Percentiles rank a stretch among this genome's conserved stretches.
Conservation (phyloP, 2,113 vertebrate species). For the Pitta sordida region DNA sequence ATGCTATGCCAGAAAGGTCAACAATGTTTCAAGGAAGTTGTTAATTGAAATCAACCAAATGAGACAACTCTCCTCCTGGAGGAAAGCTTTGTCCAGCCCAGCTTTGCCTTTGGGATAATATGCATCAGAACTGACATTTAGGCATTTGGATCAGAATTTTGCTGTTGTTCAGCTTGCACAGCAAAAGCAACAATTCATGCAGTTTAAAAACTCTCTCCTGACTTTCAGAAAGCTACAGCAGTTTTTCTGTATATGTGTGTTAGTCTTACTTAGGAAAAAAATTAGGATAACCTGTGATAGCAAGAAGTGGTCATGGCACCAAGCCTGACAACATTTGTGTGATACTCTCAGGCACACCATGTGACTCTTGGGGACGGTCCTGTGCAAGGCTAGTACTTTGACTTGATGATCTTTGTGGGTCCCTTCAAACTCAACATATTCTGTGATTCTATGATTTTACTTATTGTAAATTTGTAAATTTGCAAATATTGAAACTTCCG, state of each 20-base stretch:
- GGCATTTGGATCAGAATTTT: background rate
- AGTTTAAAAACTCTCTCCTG: background rate
- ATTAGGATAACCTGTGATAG: background rate
- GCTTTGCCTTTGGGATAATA: background rate
- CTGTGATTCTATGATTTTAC: background rate
- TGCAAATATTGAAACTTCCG: background rate
- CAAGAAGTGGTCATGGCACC: background rate
- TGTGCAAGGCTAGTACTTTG: too few species aligned
- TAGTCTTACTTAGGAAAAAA: background rate
- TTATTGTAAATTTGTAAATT: background rate
- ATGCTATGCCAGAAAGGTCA: slow-evolving; percentile 55
- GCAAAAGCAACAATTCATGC: background rate
- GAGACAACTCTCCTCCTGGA: slow-evolving; percentile 43
- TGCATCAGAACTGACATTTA: background rate
- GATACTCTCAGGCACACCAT: background rate
- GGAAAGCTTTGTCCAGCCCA: background rate
- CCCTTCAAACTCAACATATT: background rate
- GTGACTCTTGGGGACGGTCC: background rate
- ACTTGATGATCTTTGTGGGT: background rate
- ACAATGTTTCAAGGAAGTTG: slow-evolving; percentile 52
- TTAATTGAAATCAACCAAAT: slow-evolving; percentile 65
- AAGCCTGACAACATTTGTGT: background rate
- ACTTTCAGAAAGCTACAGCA: background rate
- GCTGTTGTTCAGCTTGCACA: background rate
- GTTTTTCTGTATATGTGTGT: background rate